Evolutionary conservation across 2,888 invertebrate species (phyloP), one percentile per base, ranked within the genome.

Genomic region (Linnaemya tessellans): DNA sequence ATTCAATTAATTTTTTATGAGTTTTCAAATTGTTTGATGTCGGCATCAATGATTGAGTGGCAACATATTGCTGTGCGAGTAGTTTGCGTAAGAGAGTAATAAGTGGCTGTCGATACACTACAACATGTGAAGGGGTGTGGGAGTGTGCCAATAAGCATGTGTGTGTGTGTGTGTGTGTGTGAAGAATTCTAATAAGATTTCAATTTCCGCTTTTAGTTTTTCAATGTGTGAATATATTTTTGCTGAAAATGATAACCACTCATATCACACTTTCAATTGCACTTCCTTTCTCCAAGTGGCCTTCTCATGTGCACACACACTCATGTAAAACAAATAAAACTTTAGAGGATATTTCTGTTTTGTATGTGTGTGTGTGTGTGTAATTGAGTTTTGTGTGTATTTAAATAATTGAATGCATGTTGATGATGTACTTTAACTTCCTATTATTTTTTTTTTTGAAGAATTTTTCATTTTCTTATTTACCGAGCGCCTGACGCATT

Each of bases 231-330:
- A 43, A 62, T n/a, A 25, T 49, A 4, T 10, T 35, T 79, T 54
- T 71, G 25, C 51, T 65, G 58, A 78, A 68, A 79, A 79, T 74
- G 64, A 73, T 70, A 84, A 73, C 74, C 79, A 82, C 82, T 85
- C 78, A 75, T 79, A 82, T 85, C 70, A 82, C 85, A 85, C 85
- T 85, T 81, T 79, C 85, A 79, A 85, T 79, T 82, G 79, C 85
- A 85, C 74, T 85, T 82, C 82, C 85, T 49, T 43, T 41, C 73
- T 74, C 51, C 51, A 79, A 85, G 85, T 75, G 82, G 70, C 75
- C 79, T 82, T 62, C 43, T 65, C n/a, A n/a, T 20, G 13, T 13
- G 0, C 49, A 67, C 1, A 20, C 20, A 49, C n/a, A 51, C 9
- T 11, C 11, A 35, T 25, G 1, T 25, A 25, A 7, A 20, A 51